phyloP scores from a whole-genome alignment of 2,113 vertebrate genomes.

The Pelobates fuscus region DNA sequence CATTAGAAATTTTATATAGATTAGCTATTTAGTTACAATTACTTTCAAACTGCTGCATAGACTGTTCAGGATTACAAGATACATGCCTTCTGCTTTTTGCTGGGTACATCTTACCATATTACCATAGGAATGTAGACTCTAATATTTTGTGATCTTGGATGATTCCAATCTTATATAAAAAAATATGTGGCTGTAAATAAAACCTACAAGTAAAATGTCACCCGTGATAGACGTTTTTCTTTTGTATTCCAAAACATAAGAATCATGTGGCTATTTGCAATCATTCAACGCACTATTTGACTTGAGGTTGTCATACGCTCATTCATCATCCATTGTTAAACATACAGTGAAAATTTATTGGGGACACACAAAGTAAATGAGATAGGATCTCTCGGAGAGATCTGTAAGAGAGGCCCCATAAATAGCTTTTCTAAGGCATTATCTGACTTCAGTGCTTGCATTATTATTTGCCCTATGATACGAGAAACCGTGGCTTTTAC shows the following conservation, averaged over 20 bases:
- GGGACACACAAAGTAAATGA: background rate
- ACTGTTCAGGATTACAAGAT: too few species aligned
- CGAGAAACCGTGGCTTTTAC: conserved; percentile 28
- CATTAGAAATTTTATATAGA: too few species aligned
- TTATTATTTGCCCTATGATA: conserved; percentile 42
- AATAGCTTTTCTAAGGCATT: conserved; percentile 33
- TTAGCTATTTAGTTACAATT: too few species aligned
- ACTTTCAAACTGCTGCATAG: too few species aligned
- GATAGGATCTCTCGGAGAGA: background rate
- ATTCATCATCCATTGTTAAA: background rate
- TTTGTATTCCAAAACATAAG: background rate
- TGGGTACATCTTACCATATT: too few species aligned
- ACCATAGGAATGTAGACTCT: too few species aligned
- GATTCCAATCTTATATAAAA: too few species aligned
- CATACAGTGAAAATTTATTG: background rate
- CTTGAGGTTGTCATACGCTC: background rate
- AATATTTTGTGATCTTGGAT: too few species aligned
- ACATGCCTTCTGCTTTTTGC: too few species aligned
- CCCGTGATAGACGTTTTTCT: conserved; percentile 10
- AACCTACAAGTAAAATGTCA: background rate
- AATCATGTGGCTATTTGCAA: conserved; percentile 10
- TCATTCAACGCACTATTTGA: background rate
- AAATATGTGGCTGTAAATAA: too few species aligned
- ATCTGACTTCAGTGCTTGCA: conserved; percentile 17
- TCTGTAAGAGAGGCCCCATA: conserved; percentile 22